Base-by-base conservation (phyloP, 2,888 invertebrate genomes). In the Drosophila ustulata region DNA sequence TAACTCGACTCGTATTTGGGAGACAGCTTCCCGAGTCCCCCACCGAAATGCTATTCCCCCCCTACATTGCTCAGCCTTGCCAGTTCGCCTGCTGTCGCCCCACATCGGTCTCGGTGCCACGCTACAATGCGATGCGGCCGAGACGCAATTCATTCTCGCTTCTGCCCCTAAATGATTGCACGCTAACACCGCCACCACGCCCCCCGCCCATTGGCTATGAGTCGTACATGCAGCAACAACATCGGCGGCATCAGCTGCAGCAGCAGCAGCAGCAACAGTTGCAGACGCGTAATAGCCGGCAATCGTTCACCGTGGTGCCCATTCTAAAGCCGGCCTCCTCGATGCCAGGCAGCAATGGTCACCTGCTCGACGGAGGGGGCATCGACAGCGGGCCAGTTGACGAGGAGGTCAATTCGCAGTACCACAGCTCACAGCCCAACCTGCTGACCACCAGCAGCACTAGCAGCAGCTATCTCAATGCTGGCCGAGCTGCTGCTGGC, bases 11-110 rank as follows among this genome's bases (percentile, higher is more conserved):
- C 37, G 4, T 46, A 2, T 45, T 49, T 59, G 66, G 61, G 64
- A 71, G 70, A 72, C 82, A 92, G 92, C 89, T 92, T 77, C 91
- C 92, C 80, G 92, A 92, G 75, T 89, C 92, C 81, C 91, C 91
- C 57, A 90, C 85, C 74, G 92, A 92, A 91, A 91, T 92, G 91
- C 84, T 92, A 59, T 92, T 92, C 84, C 92, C 92, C 51, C 92
- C 92, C 49, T 92, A 92, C 68, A 92, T 92, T 75, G 92, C 92
- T 63, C 92, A 90, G 56, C 91, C 92, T 25, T 92, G 92, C 75
- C 90, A 92, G 80, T 85, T 91, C 62, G 88, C 92, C 70, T 92
- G 92, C 80, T 92, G 92, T 78, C 91, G 91, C 50, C 91, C 92
- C 66, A 84, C 89, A 39, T 91, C 92, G 65, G 79, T 81, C 64